Conservation (phyloP, 2,797 vertebrate genomes). For the Urosaurus nigricauda region DNA sequence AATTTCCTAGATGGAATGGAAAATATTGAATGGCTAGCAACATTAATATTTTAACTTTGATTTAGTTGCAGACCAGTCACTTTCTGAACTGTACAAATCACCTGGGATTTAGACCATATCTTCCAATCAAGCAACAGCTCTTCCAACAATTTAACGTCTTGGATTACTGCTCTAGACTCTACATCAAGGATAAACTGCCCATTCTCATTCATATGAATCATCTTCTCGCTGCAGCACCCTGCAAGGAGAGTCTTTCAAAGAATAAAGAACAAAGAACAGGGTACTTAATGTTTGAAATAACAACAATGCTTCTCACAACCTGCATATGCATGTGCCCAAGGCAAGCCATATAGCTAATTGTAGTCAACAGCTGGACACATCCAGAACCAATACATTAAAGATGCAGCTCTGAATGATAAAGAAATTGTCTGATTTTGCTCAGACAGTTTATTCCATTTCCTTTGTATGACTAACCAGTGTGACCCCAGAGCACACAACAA, state of each 20-base stretch:
- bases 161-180: slow-evolving; percentile 89
- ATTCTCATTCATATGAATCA: slow-evolving; percentile 85
- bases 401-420: not conserved
- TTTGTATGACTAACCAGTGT: not conserved
- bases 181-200: slow-evolving; percentile 87
- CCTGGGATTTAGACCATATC: slow-evolving; percentile 97
- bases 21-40: not conserved
- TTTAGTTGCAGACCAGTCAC: not conserved
- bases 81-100: slow-evolving; percentile 60
- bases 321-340: not conserved
- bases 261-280: slow-evolving; percentile 10
- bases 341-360: not conserved
- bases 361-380: not conserved
- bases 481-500: not conserved
- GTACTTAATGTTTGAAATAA: not conserved
- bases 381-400: not conserved
- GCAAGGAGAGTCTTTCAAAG: slow-evolving; percentile 88
- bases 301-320: not conserved
- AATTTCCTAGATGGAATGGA: not conserved
- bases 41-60: slow-evolving; percentile 10
- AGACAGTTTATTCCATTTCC: not conserved
- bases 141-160: slow-evolving; percentile 90
- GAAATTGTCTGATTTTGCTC: not conserved
- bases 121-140: slow-evolving; percentile 96
- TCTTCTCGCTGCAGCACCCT: slow-evolving; percentile 89